Percentiles rank a stretch among this genome's conserved stretches.
Evolutionary conservation across 2,113 vertebrate species (phyloP).

Genomic region (Scortum barcoo): DNA sequence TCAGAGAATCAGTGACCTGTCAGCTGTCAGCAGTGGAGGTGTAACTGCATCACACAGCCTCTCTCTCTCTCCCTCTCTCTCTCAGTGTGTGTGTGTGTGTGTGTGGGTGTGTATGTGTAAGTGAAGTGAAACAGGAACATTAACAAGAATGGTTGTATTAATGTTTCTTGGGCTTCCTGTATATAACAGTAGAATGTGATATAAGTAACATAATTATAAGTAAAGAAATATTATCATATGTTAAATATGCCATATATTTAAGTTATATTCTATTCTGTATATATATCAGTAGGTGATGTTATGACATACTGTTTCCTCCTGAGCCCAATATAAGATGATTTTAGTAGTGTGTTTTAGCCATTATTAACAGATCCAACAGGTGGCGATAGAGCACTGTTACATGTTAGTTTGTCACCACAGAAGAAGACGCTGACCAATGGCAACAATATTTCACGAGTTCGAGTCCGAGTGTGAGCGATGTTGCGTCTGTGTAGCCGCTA

Average conservation of each 20-base stretch:
- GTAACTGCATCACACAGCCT: slow-evolving; percentile 7
- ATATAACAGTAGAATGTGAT: neutral
- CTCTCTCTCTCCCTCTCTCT: slow-evolving; percentile 10
- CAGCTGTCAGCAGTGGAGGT: slow-evolving; percentile 29
- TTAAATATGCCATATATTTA: neutral
- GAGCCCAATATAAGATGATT: neutral
- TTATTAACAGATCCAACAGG: neutral
- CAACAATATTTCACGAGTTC: neutral
- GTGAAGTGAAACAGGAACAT: neutral
- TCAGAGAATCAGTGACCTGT: slow-evolving; percentile 3
- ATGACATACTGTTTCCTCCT: neutral
- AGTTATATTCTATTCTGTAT: neutral
- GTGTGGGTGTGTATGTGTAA: neutral
- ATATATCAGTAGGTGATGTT: neutral
- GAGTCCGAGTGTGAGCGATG: slow-evolving; percentile 34
- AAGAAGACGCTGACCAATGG: slow-evolving; percentile 63
- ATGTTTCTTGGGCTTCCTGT: neutral
- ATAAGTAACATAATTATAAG: neutral
- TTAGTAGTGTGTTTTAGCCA: neutral
- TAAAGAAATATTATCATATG: neutral
- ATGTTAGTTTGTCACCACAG: neutral
- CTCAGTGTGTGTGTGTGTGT: slow-evolving; percentile 4
- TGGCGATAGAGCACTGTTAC: neutral
- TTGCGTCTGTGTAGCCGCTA: slow-evolving; percentile 12
- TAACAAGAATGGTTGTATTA: neutral